phyloP scores from a whole-genome alignment of 1,140 invertebrate species.

The Caenorhabditis tropicalis region DNA sequence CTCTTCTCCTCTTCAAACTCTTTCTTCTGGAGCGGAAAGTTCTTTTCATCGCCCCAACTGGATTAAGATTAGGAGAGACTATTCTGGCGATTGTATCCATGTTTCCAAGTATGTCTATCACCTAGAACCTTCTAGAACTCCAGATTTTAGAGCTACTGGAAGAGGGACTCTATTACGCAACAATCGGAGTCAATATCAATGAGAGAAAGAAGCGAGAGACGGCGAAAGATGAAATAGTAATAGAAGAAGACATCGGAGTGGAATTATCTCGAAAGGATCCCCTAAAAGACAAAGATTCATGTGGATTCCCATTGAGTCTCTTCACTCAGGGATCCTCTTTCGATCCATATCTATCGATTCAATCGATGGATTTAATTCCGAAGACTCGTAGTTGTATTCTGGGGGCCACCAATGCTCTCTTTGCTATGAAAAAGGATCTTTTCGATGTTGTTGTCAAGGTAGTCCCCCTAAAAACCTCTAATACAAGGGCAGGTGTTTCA shows the following conservation, averaged over 20 bases:
- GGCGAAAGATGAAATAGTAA: neutral
- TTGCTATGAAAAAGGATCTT: slow-evolving; percentile 90
- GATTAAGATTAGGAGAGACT: slow-evolving; percentile 81
- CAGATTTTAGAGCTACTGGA: slow-evolving; percentile 77
- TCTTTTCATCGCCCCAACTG: slow-evolving; percentile 90
- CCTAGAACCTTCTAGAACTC: neutral
- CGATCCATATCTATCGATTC: slow-evolving; percentile 92
- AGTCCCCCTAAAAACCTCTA: slow-evolving; percentile 54
- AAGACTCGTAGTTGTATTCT: slow-evolving; percentile 91
- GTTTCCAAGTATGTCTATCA: slow-evolving; percentile 80
- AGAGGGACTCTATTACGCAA: slow-evolving; percentile 78
- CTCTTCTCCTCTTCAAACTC: slow-evolving; percentile 90
- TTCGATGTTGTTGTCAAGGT: slow-evolving; percentile 92
- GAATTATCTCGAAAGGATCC: slow-evolving; percentile 51
- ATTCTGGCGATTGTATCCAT: slow-evolving; percentile 88
- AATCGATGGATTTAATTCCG: slow-evolving; percentile 89
- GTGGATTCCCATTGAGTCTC: slow-evolving; percentile 85
- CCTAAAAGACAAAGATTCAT: slow-evolving; percentile 75
- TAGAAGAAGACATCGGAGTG: slow-evolving; percentile 37
- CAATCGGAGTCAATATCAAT: slow-evolving; percentile 52
- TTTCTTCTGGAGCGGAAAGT: slow-evolving; percentile 87
- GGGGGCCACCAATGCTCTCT: slow-evolving; percentile 95
- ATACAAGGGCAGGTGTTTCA: slow-evolving; percentile 49
- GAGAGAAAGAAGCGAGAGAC: slow-evolving; percentile 39
- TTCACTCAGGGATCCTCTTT: slow-evolving; percentile 90